Conservation (phyloP, 1,140 invertebrate species). For the Ips nitidus region DNA sequence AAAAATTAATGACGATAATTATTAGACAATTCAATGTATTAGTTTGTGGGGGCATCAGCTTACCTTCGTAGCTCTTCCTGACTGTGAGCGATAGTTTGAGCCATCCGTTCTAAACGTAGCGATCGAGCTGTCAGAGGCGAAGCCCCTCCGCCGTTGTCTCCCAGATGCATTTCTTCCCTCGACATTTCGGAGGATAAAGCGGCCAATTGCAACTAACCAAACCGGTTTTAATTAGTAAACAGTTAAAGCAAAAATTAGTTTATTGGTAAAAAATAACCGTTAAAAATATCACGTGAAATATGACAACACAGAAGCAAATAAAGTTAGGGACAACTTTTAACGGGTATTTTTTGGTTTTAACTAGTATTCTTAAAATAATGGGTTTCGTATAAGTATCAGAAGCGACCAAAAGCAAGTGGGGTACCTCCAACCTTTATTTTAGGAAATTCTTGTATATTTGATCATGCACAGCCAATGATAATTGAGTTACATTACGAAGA, state of each 20-base stretch:
- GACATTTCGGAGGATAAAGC: conserved; percentile 62
- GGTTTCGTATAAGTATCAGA: background rate
- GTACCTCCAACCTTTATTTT: conserved; percentile 26
- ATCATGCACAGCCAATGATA: no score
- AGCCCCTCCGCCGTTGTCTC: conserved; percentile 72
- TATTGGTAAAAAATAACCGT: no score
- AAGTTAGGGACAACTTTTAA: no score
- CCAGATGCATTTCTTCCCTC: conserved; percentile 69
- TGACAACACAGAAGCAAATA: no score
- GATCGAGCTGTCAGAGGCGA: conserved; percentile 85
- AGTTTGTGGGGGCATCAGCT: background rate
- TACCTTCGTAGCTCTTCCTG: conserved; percentile 80
- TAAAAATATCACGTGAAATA: no score
- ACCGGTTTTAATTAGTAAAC: background rate
- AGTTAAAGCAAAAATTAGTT: background rate
- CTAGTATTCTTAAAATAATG: no score
- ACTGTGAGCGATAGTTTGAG: conserved; percentile 83
- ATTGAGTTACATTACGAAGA: no score
- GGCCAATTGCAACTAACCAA: conserved; percentile 66
- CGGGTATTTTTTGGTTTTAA: no score
- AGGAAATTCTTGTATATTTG: background rate
- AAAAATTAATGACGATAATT: conserved; percentile 6
- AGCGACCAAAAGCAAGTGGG: conserved; percentile 21
- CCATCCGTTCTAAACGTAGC: conserved; percentile 80
- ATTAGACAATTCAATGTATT: background rate